A percentile compares a stretch with the other conserved stretches of the same genome.
Conservation (phyloP, 2,888 invertebrate genomes). For the Drosophila formosana region DNA sequence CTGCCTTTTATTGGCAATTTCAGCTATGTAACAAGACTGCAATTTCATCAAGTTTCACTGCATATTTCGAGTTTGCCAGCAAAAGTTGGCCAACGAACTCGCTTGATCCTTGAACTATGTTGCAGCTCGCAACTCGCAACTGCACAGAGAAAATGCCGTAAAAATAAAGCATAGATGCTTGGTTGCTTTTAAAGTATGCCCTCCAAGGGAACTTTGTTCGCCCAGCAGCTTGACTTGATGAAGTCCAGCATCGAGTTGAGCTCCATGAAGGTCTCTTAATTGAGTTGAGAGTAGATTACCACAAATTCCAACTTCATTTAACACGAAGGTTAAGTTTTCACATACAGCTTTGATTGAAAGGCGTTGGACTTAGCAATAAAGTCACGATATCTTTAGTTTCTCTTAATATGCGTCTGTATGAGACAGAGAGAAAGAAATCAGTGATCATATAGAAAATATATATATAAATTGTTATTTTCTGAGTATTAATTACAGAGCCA, state of each 20-base stretch:
- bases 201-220: background rate
- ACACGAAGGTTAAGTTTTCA: too few species aligned
- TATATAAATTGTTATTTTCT: too few species aligned
- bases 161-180: background rate
- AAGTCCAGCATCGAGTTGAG: background rate
- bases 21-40: constrained; percentile 5
- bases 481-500: too few species aligned
- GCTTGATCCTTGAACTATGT: constrained; percentile 14
- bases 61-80: constrained; percentile 28
- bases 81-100: constrained; percentile 2
- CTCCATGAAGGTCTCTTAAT: background rate
- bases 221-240: background rate
- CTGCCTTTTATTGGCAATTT: constrained; percentile 21
- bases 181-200: background rate
- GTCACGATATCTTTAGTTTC: too few species aligned
- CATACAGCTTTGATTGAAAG: too few species aligned
- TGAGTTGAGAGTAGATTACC: too few species aligned
- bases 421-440: too few species aligned
- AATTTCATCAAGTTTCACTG: constrained; percentile 24
- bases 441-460: too few species aligned
- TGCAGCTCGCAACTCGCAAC: background rate
- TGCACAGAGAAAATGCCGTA: background rate
- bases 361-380: too few species aligned
- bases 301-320: too few species aligned
- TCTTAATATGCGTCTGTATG: too few species aligned